phyloP scores from a whole-genome alignment of 2,113 vertebrate species.

The Rhinopomastus cyanomelas region DNA sequence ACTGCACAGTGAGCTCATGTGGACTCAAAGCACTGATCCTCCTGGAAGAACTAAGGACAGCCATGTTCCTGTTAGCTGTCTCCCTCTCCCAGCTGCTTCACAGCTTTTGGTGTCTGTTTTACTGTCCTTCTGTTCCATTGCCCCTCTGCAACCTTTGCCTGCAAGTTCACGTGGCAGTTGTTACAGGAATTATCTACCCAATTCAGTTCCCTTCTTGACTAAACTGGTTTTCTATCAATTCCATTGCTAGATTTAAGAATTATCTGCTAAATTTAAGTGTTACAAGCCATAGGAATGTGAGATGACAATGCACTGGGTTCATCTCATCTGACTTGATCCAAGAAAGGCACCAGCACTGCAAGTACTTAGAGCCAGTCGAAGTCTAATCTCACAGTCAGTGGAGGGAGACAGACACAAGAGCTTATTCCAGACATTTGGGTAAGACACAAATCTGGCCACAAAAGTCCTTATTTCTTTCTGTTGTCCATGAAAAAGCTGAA shows the following conservation, averaged over 20 bases:
- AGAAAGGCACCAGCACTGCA: neutral
- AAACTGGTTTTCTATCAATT: neutral
- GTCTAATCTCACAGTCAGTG: neutral
- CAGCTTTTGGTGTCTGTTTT: neutral
- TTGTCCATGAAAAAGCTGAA: neutral
- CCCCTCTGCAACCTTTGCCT: neutral
- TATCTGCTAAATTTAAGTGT: neutral
- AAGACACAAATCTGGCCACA: neutral
- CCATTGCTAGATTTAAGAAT: neutral
- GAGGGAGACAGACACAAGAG: neutral
- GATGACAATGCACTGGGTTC: neutral
- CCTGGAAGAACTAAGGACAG: neutral
- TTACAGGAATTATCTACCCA: neutral
- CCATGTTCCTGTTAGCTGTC: neutral
- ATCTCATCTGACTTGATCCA: neutral
- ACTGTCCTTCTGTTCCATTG: neutral
- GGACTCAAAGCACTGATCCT: neutral
- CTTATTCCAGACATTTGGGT: neutral
- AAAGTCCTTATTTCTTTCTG: neutral
- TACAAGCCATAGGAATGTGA: neutral
- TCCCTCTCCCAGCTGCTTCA: neutral
- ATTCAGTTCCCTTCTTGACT: neutral
- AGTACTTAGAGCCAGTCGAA: neutral
- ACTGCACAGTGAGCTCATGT: neutral
- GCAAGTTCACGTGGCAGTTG: neutral